Conservation (phyloP, 2,797 vertebrate genomes). For the Anguilla pacifica region DNA sequence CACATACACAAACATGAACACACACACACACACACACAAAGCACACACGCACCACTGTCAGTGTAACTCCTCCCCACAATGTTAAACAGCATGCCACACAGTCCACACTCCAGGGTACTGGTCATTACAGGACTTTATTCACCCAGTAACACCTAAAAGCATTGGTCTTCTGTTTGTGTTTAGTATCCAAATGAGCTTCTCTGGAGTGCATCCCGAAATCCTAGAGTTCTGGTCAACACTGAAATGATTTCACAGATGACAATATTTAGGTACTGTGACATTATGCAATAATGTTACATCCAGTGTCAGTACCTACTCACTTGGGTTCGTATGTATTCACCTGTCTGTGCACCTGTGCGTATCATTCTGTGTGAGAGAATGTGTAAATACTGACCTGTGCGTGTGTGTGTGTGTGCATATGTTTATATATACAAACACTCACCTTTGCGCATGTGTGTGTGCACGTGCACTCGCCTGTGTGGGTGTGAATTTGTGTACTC, state of each 20-base stretch:
- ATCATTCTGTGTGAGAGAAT: neutral
- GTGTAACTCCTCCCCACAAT: neutral
- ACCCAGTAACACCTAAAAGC: neutral
- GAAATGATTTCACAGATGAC: neutral
- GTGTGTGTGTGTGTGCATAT: neutral
- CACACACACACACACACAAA: neutral
- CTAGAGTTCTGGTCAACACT: neutral
- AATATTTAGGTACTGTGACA: neutral
- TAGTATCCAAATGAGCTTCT: neutral
- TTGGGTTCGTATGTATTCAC: neutral
- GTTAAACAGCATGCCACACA: neutral
- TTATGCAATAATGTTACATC: neutral
- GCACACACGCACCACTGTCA: neutral
- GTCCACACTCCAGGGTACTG: neutral
- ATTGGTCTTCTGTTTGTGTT: neutral
- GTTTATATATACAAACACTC: neutral
- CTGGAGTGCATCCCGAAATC: neutral
- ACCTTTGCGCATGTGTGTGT: slow-evolving; percentile 6
- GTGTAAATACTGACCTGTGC: neutral
- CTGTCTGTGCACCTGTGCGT: neutral
- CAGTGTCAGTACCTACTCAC: neutral
- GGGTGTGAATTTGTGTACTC: neutral
- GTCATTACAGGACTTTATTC: neutral
- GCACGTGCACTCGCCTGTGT: neutral
- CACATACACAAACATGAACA: too few relatives aligned